A percentile compares a stretch with the other conserved stretches of the same genome.
These are phyloP conservation scores for Euwallacea similis DNA, from an alignment of 1,140 invertebrate species.

Conservation along the genomic window DNA sequence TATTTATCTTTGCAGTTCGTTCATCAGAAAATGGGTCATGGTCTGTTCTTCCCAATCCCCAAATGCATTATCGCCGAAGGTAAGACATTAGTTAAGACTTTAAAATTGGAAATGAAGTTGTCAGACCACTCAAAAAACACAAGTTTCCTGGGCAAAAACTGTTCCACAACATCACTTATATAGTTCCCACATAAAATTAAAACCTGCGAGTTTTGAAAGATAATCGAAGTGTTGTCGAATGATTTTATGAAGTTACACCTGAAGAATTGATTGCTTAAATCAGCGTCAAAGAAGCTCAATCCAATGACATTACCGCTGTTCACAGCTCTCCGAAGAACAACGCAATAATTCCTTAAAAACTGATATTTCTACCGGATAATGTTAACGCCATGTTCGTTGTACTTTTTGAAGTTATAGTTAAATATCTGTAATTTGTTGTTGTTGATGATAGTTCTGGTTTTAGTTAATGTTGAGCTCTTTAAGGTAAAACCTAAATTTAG, in stretches of 20 bases:
- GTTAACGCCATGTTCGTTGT: constrained; percentile 27
- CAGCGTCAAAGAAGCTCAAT: constrained; percentile 39
- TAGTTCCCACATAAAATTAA: constrained; percentile 43
- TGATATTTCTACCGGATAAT: constrained; percentile 38
- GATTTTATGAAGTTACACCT: constrained; percentile 37
- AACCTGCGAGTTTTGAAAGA: constrained; percentile 41
- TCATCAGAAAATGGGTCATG: no score
- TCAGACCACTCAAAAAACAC: constrained; percentile 44
- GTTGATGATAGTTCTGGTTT: constrained; percentile 41
- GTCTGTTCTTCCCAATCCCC: no score
- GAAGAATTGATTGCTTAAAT: constrained; percentile 34
- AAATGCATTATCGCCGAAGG: no score
- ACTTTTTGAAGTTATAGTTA: constrained; percentile 39
- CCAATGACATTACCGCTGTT: constrained; percentile 38
- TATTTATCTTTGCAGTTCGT: no score
- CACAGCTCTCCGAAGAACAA: constrained; percentile 39
- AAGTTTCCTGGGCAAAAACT: constrained; percentile 39
- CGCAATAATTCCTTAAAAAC: constrained; percentile 30
- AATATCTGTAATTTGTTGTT: constrained; percentile 43
- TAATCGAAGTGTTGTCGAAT: constrained; percentile 36
- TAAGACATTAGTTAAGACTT: constrained; percentile 27
- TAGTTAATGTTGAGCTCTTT: constrained; percentile 39
- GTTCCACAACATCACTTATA: constrained; percentile 37
- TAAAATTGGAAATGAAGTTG: constrained; percentile 41
- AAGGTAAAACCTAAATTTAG: constrained; percentile 44